These are phyloP conservation scores for Puntigrus tetrazona DNA, from an alignment of 2,113 vertebrate genomes.

Conservation along the genomic window DNA sequence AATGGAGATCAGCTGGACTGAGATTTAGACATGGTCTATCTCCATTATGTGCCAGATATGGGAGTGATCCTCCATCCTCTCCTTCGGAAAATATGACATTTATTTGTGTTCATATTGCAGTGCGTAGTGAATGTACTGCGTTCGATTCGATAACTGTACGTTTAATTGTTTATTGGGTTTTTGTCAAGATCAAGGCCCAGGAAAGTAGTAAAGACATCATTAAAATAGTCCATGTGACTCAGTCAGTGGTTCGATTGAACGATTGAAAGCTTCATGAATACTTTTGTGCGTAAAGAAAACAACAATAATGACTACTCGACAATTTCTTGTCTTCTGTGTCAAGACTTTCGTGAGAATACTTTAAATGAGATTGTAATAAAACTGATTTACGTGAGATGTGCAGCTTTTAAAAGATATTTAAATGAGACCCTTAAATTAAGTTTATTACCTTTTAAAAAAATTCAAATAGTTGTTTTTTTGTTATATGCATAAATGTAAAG, in stretches of 20 bases:
- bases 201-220: no score
- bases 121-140: not conserved
- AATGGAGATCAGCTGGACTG: conserved; percentile 12
- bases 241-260: no score
- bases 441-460: no score
- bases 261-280: no score
- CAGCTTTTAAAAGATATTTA: not conserved
- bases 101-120: not conserved
- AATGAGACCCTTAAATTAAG: no score
- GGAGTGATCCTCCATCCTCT: not conserved
- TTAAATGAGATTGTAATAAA: not conserved
- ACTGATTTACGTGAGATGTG: not conserved
- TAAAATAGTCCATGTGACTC: no score
- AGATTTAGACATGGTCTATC: not conserved
- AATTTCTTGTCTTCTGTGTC: no score
- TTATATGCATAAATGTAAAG: no score
- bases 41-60: not conserved
- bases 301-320: no score
- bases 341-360: no score
- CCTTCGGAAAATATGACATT: not conserved
- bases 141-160: not conserved
- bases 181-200: not conserved
- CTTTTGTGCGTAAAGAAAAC: no score
- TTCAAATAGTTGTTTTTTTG: no score
- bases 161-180: not conserved